Base-by-base conservation (phyloP, 2,888 invertebrate species). In the Mimas tiliae region DNA sequence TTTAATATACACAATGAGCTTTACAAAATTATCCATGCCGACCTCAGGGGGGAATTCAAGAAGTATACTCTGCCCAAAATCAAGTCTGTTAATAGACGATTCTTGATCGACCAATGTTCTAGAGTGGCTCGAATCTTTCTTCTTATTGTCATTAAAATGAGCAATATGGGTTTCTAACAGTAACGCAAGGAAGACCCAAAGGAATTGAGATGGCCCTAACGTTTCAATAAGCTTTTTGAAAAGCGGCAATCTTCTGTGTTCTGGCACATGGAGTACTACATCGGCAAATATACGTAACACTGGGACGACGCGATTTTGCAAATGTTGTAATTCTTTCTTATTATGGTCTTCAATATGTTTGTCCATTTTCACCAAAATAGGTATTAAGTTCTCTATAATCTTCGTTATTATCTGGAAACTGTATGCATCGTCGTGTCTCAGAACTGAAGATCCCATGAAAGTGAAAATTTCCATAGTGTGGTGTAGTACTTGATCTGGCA, bases 401-500 rank as follows among this genome's bases (percentile, higher is more conserved):
- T 96, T 97, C 0, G 96, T 95, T 65, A 99, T 98, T 33, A 99
- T 97, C 86, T 98, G 98, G 84, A 98, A 98, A 81, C 98, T 98
- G 87, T 99, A 99, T 0, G 97, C 96, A 80, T 99, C 98, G 82
- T 99, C 99, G 76, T 98, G 98, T 11, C 98, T 95, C 0, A 99
- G 93, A 11, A 99, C 96, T 0, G 98, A 98, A 0, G 97, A 97
- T 0, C 99, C 99, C 96, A 99, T 98, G 82, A 99, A 99, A 0
- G 99, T 99, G 84, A 99, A 99, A 75, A 99, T 97, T 27, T 98
- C 96, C 96, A 99, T 98, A 4, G 99, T 97, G 79, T 99, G 98
- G 81, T 98, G 97, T 16, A 99, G 90, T 0, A 99, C 98, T 89
- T 97, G 96, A 68, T 96, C 95, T 0, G 98, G 98, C 67, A 97